These are phyloP conservation scores for Nowickia ferox DNA, from an alignment of 2,888 invertebrate genomes.

Conservation along the genomic window DNA sequence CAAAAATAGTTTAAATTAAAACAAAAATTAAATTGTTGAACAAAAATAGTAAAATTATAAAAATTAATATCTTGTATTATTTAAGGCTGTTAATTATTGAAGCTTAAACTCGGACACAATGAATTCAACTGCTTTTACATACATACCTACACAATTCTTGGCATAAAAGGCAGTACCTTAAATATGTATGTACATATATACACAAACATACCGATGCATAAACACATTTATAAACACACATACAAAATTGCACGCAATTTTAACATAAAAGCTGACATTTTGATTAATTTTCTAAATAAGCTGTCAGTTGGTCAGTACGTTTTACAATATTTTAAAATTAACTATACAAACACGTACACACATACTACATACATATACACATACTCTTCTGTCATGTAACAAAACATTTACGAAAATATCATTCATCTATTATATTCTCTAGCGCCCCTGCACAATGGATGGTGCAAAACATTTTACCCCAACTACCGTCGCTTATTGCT, in stretches of 20 bases:
- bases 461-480: neutral
- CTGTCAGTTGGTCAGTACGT: slow-evolving; percentile 70
- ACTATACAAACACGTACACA: slow-evolving; percentile 34
- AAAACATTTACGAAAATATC: slow-evolving; percentile 31
- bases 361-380: neutral
- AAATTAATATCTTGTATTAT: too few species aligned
- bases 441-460: neutral
- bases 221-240: neutral
- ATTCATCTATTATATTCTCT: neutral
- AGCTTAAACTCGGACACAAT: neutral
- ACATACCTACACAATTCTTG: too few species aligned
- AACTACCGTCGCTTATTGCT: slow-evolving; percentile 7
- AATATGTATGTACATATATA: neutral
- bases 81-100: neutral
- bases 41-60: too few species aligned
- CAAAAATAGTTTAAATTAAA: too few species aligned
- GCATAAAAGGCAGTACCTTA: too few species aligned
- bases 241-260: neutral
- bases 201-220: neutral
- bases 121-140: too few species aligned
- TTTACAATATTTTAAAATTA: slow-evolving; percentile 70
- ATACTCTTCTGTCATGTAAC: neutral
- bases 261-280: slow-evolving; percentile 69
- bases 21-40: too few species aligned
- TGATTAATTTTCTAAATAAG: slow-evolving; percentile 72